Evolutionary conservation across 2,113 vertebrate genomes (phyloP).

Genomic region (Cryptotis parvus): DNA sequence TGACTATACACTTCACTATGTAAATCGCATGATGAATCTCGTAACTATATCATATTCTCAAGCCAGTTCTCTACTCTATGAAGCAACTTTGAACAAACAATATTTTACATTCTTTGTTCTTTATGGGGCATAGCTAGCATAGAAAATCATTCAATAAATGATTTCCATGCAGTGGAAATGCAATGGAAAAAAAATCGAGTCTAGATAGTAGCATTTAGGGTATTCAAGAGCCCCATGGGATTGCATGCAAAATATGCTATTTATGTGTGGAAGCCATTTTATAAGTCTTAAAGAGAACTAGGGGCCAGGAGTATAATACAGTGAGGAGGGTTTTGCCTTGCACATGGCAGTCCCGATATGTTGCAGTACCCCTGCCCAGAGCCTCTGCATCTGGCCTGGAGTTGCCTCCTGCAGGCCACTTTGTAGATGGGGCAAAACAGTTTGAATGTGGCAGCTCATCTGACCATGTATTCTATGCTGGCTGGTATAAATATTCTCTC

Average conservation of each 20-base stretch:
- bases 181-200: background rate
- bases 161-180: too few relatives aligned
- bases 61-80: background rate
- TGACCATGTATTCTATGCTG: too few relatives aligned
- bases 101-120: conserved; percentile 10
- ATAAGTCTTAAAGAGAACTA: conserved; percentile 32
- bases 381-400: too few relatives aligned
- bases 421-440: too few relatives aligned
- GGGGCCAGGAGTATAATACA: too few relatives aligned
- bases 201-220: conserved; percentile 14
- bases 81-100: background rate
- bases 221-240: conserved; percentile 28
- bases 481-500: too few relatives aligned
- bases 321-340: too few relatives aligned
- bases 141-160: background rate
- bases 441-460: too few relatives aligned
- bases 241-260: background rate
- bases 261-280: conserved; percentile 45
- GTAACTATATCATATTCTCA: background rate
- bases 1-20: background rate
- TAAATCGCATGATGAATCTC: too few relatives aligned
- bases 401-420: too few relatives aligned
- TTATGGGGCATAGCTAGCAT: background rate
- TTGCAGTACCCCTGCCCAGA: too few relatives aligned
- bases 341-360: too few relatives aligned